Percentiles rank a stretch among this genome's conserved stretches.
Conservation (phyloP, 2,113 vertebrate genomes). For the Orcinus orca region DNA sequence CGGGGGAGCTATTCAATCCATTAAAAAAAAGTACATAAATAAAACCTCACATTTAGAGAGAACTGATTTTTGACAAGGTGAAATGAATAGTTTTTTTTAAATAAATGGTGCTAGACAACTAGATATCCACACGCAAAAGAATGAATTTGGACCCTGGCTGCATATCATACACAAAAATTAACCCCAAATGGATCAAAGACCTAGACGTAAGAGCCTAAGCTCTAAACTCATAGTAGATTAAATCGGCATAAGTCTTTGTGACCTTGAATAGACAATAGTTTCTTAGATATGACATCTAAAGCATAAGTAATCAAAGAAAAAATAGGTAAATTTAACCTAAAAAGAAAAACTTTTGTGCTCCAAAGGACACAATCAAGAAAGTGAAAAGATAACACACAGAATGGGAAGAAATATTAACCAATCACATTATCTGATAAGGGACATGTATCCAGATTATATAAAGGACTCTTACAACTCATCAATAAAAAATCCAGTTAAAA, state of each 20-base stretch:
- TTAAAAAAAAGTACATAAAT: not conserved
- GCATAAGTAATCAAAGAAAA: not conserved
- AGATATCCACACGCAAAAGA: not conserved
- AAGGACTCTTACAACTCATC: not conserved
- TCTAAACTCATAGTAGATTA: constrained; percentile 34
- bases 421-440: not conserved
- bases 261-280: not conserved
- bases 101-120: not conserved
- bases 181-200: not conserved
- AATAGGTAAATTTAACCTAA: not conserved
- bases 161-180: not conserved
- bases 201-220: not conserved
- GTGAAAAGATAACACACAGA: not conserved
- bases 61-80: constrained; percentile 32
- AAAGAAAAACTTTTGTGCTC: not conserved
- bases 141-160: not conserved
- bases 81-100: not conserved
- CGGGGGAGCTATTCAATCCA: not conserved
- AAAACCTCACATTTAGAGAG: not conserved
- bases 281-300: not conserved
- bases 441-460: not conserved
- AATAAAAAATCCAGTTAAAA: constrained; percentile 28
- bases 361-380: not conserved
- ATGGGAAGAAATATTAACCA: not conserved
- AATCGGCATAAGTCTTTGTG: not conserved